Evolutionary conservation across 2,113 vertebrate genomes (phyloP), one percentile per base, ranked within the genome.

Genomic region (Sardina pilchardus): DNA sequence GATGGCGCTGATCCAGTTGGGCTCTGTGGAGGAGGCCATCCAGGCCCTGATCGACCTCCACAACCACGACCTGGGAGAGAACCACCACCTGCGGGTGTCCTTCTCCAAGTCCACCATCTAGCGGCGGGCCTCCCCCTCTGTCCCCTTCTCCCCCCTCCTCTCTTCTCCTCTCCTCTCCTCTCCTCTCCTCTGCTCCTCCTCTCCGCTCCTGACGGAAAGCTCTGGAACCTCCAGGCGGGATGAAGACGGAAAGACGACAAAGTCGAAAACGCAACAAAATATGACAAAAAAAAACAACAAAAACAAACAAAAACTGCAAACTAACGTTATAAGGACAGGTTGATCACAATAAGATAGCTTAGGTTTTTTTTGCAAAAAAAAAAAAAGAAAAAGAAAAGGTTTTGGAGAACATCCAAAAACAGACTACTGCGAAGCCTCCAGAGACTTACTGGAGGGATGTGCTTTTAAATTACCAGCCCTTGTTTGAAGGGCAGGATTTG

Each of bases 1-100:
- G 94, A 97, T 96, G 96, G 96, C 96, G 36, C 92, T 97, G 88
- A 96, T 97, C 89, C 95, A 96, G 17, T 90, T 97, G 93, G 94
- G 92, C 80, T 96, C 95, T 78, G 94, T 97, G 89, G 96, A 97
- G 89, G 96, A 97, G 94, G 97, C 95, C 85, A 92, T 97, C 89
- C 95, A 96, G 0, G 96, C 96, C 63, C 95, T 97, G 84, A 97
- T 96, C 89, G 94, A 94, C 21, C 95, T 97, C 91, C 97, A 97
- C 88, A 94, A 96, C 89, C 92, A 96, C 85, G 95, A 97, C 91
- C 93, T 97, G 91, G 96, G 96, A 90, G 95, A 96, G 88, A 95
- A 96, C 82, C 95, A 96, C 82, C 93, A 95, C 90, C 96, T 97
- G 88, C 90, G 93, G 93, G 89, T 97, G 92, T 96, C 97, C 80